Evolutionary conservation across 1,140 invertebrate species (phyloP).

Genomic region (Atta colombica): DNA sequence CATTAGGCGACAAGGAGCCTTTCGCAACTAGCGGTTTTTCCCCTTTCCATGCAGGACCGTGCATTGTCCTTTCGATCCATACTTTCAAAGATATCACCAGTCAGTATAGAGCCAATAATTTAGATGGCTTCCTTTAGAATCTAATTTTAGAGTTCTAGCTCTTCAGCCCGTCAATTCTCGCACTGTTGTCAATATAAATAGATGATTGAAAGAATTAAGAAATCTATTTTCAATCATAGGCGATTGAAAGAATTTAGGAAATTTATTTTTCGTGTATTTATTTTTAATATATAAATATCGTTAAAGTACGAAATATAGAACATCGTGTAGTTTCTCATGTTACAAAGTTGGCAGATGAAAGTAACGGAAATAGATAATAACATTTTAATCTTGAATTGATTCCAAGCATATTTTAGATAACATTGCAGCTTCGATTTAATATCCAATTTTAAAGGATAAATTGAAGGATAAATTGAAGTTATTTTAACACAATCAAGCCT

Average conservation of each 20-base stretch:
- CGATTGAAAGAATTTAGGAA: conserved; percentile 8
- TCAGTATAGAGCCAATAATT: conserved; percentile 26
- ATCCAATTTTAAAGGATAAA: not conserved
- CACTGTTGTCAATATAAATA: not conserved
- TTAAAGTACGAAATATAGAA: not conserved
- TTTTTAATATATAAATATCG: conserved; percentile 21
- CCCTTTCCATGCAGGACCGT: conserved; percentile 43
- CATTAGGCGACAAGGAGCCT: conserved; percentile 78
- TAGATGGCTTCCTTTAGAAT: conserved; percentile 5
- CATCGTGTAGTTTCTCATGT: not conserved
- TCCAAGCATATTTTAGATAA: conserved; percentile 7
- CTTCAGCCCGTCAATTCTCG: not conserved
- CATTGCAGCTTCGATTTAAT: not conserved
- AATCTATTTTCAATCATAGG: too few species aligned
- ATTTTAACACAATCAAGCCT: not conserved
- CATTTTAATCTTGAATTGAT: not conserved
- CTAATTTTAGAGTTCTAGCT: not conserved
- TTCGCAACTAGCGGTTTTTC: conserved; percentile 63
- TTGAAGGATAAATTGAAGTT: not conserved
- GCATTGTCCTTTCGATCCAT: conserved; percentile 56
- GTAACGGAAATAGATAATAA: conserved; percentile 6
- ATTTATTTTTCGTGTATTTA: not conserved
- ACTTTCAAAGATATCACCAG: conserved; percentile 46
- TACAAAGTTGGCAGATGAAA: not conserved
- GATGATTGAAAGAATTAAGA: not conserved